phyloP scores from a whole-genome alignment of 2,797 vertebrate genomes.

The Molossus molossus region DNA sequence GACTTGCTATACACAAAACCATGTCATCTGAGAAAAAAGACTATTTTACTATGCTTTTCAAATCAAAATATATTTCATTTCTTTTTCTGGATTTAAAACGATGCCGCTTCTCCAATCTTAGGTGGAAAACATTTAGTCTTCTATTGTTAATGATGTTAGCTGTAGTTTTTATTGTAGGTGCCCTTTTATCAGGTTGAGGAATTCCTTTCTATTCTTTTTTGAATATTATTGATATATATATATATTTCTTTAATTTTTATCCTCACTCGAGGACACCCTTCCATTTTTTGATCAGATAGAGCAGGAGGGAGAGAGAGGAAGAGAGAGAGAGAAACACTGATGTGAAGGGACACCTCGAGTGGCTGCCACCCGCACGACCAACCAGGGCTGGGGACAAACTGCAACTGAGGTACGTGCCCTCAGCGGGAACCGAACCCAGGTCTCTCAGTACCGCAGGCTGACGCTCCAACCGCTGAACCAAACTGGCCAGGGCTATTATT shows the following conservation, averaged over 20 bases:
- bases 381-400: too few relatives aligned
- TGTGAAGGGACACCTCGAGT: too few relatives aligned
- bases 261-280: not conserved
- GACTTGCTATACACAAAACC: not conserved
- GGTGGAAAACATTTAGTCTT: not conserved
- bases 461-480: too few relatives aligned
- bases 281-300: not conserved
- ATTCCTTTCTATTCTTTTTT: not conserved
- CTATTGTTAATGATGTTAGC: not conserved
- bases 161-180: not conserved
- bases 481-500: too few relatives aligned
- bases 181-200: not conserved
- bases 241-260: not conserved
- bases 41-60: slow-evolving; percentile 6
- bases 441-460: too few relatives aligned
- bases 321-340: too few relatives aligned
- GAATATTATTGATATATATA: too few relatives aligned
- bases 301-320: too few relatives aligned
- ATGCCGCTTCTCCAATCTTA: not conserved
- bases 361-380: too few relatives aligned
- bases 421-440: too few relatives aligned
- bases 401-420: too few relatives aligned
- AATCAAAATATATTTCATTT: not conserved
- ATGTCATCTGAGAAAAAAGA: not conserved
- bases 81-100: slow-evolving; percentile 32